A percentile compares a stretch with the other conserved stretches of the same genome.
Conservation (phyloP, 2,797 vertebrate species). For the Melanotaenia pygmaea region DNA sequence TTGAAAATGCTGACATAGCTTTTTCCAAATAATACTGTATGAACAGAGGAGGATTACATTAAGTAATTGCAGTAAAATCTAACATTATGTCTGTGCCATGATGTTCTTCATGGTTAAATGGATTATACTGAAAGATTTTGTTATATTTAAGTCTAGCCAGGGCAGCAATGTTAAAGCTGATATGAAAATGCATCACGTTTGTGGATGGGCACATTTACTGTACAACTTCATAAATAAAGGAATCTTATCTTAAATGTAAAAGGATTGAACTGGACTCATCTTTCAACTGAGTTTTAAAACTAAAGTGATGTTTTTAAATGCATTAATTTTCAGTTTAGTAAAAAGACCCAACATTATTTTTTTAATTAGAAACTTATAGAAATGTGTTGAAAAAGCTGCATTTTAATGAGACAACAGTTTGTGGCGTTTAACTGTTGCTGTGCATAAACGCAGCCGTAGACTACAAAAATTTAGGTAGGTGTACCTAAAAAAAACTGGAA, state of each 20-base stretch:
- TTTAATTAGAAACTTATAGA: not conserved
- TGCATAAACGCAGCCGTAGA: too few species aligned
- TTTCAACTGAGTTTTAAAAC: not conserved
- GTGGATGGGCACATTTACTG: conserved; percentile 21
- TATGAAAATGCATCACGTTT: conserved; percentile 23
- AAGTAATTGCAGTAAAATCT: conserved; percentile 13
- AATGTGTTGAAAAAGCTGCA: not conserved
- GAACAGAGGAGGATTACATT: not conserved
- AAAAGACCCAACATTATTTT: not conserved
- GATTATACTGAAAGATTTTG: conserved; percentile 6
- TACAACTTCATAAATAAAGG: conserved; percentile 65
- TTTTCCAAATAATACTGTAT: conserved; percentile 22
- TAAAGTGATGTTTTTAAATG: not conserved
- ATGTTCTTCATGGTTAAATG: conserved; percentile 2
- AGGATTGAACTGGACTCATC: not conserved
- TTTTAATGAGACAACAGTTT: not conserved
- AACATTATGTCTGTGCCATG: conserved; percentile 14
- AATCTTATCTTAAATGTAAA: not conserved
- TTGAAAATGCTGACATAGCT: conserved; percentile 5
- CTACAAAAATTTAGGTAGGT: too few species aligned
- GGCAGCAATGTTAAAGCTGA: conserved; percentile 11
- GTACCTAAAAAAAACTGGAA: too few species aligned
- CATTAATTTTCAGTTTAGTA: not conserved
- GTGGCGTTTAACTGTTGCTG: not conserved
- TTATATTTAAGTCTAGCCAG: conserved; percentile 13